phyloP scores from a whole-genome alignment of 2,797 vertebrate species.

The Rhinophrynus dorsalis region DNA sequence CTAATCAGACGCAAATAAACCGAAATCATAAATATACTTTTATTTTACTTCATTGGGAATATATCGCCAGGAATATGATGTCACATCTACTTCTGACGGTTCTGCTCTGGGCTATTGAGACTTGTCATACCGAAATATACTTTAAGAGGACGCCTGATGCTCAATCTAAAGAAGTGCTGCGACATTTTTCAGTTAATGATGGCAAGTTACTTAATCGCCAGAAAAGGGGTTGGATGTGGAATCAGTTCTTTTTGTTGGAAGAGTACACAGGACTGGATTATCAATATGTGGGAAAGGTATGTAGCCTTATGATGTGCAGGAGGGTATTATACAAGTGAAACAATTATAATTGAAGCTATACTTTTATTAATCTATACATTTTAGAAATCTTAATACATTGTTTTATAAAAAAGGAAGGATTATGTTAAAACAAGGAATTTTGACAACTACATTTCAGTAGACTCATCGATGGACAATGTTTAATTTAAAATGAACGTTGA shows the following conservation, averaged over 20 bases:
- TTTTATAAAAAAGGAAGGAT: too few relatives aligned
- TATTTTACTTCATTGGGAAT: background rate
- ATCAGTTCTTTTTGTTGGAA: slow-evolving; percentile 94
- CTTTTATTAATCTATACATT: too few relatives aligned
- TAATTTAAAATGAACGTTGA: too few relatives aligned
- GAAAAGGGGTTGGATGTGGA: slow-evolving; percentile 98
- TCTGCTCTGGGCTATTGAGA: slow-evolving; percentile 68
- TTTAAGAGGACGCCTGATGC: slow-evolving; percentile 80
- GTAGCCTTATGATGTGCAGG: too few relatives aligned
- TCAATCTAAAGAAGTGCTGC: slow-evolving; percentile 58
- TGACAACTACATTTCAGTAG: too few relatives aligned
- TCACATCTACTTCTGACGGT: slow-evolving; percentile 60
- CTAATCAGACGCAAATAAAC: slow-evolving; percentile 51
- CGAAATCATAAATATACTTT: background rate
- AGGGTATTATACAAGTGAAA: too few relatives aligned
- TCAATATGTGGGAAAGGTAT: slow-evolving; percentile 94
- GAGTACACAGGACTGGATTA: slow-evolving; percentile 89
- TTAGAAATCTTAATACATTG: too few relatives aligned
- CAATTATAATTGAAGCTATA: too few relatives aligned
- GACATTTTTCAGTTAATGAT: slow-evolving; percentile 67
- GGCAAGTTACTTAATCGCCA: slow-evolving; percentile 81
- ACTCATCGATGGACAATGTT: too few relatives aligned
- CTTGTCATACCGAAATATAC: slow-evolving; percentile 66
- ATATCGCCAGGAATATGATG: slow-evolving; percentile 61
- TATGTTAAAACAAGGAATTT: too few relatives aligned